phyloP scores from a whole-genome alignment of 1,140 invertebrate genomes.

The Trachymyrmex cornetzi region DNA sequence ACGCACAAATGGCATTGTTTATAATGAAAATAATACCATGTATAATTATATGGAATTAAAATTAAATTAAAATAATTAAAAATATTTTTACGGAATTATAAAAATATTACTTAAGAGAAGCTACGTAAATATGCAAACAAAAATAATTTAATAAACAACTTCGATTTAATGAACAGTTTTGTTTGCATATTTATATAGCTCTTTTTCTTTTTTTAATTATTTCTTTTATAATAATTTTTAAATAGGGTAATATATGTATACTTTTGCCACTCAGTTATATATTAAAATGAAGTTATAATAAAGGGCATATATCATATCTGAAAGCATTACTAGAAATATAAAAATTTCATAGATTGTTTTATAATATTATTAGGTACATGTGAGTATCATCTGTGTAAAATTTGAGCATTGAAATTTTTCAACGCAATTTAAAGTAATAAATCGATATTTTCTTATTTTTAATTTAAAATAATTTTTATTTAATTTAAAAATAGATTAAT shows the following conservation, averaged over 20 bases:
- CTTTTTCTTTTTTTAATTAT: neutral
- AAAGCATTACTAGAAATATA: no score
- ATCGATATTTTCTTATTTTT: neutral
- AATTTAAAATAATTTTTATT: neutral
- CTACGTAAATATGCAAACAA: neutral
- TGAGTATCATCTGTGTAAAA: no score
- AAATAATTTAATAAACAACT: neutral
- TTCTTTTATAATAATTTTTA: neutral
- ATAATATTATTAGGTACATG: no score
- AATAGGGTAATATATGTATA: neutral
- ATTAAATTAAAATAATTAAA: conserved; percentile 39
- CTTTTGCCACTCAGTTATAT: neutral
- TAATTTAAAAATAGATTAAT: neutral
- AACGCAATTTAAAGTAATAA: neutral
- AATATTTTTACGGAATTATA: neutral
- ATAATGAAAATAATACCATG: conserved; percentile 5
- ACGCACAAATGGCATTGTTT: neutral
- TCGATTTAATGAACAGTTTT: neutral
- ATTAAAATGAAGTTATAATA: neutral
- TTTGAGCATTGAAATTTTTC: neutral
- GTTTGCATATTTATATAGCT: neutral
- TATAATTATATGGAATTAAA: neutral
- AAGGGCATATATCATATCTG: neutral
- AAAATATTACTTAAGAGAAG: conserved; percentile 11
- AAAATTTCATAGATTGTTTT: no score